Evolutionary conservation across 2,113 vertebrate genomes (phyloP).

Genomic region (Apteryx mantelli): DNA sequence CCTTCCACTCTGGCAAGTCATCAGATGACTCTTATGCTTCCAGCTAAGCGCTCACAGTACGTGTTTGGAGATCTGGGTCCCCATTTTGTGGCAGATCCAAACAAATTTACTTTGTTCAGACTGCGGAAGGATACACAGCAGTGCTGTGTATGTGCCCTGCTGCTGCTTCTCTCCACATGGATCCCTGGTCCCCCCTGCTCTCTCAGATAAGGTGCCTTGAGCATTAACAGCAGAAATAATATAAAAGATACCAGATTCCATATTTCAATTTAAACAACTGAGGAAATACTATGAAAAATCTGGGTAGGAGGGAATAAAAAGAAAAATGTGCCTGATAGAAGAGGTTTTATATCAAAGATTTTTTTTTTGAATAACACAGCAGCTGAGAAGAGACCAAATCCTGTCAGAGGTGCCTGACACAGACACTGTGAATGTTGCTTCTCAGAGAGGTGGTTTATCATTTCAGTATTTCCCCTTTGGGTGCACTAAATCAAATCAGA

Average conservation of each 20-base stretch:
- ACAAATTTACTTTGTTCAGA: background rate
- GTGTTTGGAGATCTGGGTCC: background rate
- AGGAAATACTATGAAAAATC: background rate
- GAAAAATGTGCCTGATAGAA: background rate
- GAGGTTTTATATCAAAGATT: background rate
- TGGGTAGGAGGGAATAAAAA: background rate
- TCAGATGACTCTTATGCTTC: background rate
- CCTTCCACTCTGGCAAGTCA: background rate
- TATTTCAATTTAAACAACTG: background rate
- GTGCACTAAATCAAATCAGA: background rate
- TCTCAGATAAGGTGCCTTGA: background rate
- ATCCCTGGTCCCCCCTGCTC: background rate
- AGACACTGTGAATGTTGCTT: background rate
- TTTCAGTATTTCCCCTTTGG: background rate
- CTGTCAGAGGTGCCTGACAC: background rate
- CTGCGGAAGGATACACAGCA: background rate
- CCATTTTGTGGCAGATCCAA: background rate
- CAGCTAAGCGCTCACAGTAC: background rate
- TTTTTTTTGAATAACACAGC: background rate
- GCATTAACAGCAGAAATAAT: background rate
- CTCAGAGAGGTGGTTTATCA: background rate
- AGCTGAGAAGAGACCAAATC: background rate
- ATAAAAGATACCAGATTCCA: rapidly evolving
- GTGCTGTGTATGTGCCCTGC: background rate
- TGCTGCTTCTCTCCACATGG: background rate